phyloP scores from a whole-genome alignment of 2,113 vertebrate genomes.

The Aptenodytes patagonicus region DNA sequence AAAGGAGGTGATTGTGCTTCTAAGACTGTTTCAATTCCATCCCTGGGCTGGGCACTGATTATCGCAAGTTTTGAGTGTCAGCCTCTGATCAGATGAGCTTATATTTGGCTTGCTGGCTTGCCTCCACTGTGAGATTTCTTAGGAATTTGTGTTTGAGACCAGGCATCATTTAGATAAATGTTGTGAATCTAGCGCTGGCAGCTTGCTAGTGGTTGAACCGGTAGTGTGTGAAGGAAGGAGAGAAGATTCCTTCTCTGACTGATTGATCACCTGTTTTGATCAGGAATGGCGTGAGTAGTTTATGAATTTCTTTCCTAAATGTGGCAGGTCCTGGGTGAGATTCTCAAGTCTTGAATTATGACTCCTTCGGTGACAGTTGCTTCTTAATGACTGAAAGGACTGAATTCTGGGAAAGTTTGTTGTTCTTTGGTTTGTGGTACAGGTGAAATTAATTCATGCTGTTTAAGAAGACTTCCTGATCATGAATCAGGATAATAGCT shows the following conservation, averaged over 20 bases:
- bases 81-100: not conserved
- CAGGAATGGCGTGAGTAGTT: not conserved
- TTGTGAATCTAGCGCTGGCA: not conserved
- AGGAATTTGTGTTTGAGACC: not conserved
- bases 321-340: not conserved
- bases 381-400: not conserved
- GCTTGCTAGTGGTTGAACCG: not conserved
- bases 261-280: not conserved
- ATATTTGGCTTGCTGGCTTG: not conserved
- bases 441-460: not conserved
- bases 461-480: not conserved
- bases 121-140: not conserved
- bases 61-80: not conserved
- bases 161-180: not conserved
- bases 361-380: not conserved
- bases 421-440: not conserved
- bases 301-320: not conserved
- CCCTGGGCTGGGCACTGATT: not conserved
- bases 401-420: not conserved
- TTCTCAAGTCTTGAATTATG: not conserved
- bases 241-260: not conserved
- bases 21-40: not conserved
- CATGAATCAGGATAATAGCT: not conserved
- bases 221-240: not conserved
- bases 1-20: not conserved